These are phyloP conservation scores for Dufourea novaeangliae DNA, from an alignment of 1,140 invertebrate species.

Conservation along the genomic window DNA sequence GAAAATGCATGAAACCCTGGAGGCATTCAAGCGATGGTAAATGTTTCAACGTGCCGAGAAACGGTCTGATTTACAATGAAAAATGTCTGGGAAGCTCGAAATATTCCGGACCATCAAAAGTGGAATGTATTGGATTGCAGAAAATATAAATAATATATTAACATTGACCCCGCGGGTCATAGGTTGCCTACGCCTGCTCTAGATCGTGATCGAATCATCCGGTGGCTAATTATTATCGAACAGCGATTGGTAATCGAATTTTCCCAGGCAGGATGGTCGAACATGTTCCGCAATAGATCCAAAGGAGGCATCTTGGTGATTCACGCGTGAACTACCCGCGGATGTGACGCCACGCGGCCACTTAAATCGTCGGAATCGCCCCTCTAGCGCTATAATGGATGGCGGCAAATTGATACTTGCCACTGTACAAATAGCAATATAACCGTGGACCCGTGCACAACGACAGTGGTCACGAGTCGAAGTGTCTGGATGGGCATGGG, in stretches of 20 bases:
- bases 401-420: slow-evolving; percentile 72
- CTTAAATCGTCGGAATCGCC: slow-evolving; percentile 62
- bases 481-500: slow-evolving; percentile 45
- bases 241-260: slow-evolving; percentile 9
- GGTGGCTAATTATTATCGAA: background rate
- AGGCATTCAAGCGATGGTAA: too few species aligned
- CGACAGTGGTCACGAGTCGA: slow-evolving; percentile 47
- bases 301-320: slow-evolving; percentile 6
- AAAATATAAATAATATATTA: too few species aligned
- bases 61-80: background rate
- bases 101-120: too few species aligned
- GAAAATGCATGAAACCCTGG: too few species aligned
- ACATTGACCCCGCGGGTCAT: too few species aligned
- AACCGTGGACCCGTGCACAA: slow-evolving; percentile 45
- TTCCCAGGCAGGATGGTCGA: background rate
- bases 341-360: slow-evolving; percentile 15
- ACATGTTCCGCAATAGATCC: background rate
- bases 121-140: too few species aligned
- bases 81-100: background rate
- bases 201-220: too few species aligned
- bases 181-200: too few species aligned
- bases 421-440: slow-evolving; percentile 71
- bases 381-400: slow-evolving; percentile 71
- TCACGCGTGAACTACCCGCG: slow-evolving; percentile 23
- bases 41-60: too few species aligned